phyloP scores from a whole-genome alignment of 1,140 invertebrate genomes.

The Subanguina moxae region DNA sequence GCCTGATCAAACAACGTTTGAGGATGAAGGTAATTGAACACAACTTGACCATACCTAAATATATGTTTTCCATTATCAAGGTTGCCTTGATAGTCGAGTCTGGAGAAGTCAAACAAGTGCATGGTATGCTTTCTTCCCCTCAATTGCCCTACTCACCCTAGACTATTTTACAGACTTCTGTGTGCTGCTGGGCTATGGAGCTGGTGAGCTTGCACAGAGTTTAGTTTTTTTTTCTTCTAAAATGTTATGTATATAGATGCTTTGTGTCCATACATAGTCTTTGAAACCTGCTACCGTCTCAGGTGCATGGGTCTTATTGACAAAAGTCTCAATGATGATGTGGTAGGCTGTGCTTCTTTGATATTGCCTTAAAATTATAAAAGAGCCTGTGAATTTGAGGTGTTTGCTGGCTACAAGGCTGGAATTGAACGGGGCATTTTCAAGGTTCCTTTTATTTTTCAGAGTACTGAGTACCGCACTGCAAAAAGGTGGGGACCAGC shows the following conservation, averaged over 20 bases:
- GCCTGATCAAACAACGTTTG: constrained; percentile 86
- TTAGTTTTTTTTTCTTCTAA: neutral
- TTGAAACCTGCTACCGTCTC: constrained; percentile 67
- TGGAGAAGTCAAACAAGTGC: constrained; percentile 69
- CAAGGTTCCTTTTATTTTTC: too few relatives aligned
- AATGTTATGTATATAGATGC: constrained; percentile 61
- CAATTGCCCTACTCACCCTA: constrained; percentile 63
- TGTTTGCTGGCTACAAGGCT: constrained; percentile 57
- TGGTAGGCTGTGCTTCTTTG: constrained; percentile 61
- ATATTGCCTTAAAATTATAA: too few relatives aligned
- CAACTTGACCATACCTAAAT: too few relatives aligned
- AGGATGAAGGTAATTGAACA: constrained; percentile 80
- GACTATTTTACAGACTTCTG: constrained; percentile 72
- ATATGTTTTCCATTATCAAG: constrained; percentile 14
- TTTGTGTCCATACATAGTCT: constrained; percentile 92
- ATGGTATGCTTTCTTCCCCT: neutral
- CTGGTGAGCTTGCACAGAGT: constrained; percentile 67
- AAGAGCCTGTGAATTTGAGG: constrained; percentile 27
- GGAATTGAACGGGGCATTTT: constrained; percentile 63
- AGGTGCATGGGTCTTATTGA: constrained; percentile 71
- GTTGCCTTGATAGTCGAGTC: constrained; percentile 57
- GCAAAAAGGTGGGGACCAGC: too few relatives aligned
- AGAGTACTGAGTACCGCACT: too few relatives aligned
- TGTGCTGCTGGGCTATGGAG: constrained; percentile 89
- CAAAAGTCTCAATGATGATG: constrained; percentile 75